These are phyloP conservation scores for Falco punctatus DNA, from an alignment of 2,113 vertebrate species.

Conservation along the genomic window DNA sequence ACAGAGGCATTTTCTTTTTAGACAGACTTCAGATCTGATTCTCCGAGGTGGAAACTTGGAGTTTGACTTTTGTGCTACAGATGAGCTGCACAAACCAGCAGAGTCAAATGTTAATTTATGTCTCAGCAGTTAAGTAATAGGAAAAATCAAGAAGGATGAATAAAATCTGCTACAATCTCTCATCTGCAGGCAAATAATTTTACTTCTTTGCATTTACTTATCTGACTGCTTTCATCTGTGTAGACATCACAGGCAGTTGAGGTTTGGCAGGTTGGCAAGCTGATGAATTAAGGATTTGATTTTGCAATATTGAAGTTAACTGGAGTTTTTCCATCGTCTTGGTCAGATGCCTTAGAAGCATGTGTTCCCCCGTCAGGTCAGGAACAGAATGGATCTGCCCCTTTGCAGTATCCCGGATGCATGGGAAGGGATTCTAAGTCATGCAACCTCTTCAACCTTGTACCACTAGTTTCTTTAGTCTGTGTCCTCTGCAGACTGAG, in stretches of 20 bases:
- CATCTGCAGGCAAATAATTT: conserved; percentile 41
- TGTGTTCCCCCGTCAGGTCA: background rate
- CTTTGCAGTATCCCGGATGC: background rate
- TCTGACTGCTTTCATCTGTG: conserved; percentile 6
- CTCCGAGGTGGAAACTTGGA: background rate
- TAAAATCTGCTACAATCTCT: background rate
- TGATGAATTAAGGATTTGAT: background rate
- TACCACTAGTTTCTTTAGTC: background rate
- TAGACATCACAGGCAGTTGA: background rate
- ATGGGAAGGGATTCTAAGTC: background rate
- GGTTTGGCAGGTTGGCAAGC: background rate
- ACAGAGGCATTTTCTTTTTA: background rate
- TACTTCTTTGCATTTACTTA: conserved; percentile 26
- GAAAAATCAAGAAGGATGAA: conserved; percentile 17
- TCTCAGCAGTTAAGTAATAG: background rate
- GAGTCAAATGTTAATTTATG: conserved; percentile 34
- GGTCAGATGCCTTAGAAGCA: background rate
- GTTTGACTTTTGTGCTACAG: background rate
- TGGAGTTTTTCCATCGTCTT: background rate
- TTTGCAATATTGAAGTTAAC: background rate
- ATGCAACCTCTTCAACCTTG: background rate
- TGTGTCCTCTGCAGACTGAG: background rate
- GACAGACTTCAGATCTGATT: background rate
- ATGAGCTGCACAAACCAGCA: background rate
- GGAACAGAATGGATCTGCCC: background rate